A percentile compares a stretch with the other conserved stretches of the same genome.
Evolutionary conservation across 2,888 invertebrate genomes (phyloP).

Genomic region (Myathropa florea): DNA sequence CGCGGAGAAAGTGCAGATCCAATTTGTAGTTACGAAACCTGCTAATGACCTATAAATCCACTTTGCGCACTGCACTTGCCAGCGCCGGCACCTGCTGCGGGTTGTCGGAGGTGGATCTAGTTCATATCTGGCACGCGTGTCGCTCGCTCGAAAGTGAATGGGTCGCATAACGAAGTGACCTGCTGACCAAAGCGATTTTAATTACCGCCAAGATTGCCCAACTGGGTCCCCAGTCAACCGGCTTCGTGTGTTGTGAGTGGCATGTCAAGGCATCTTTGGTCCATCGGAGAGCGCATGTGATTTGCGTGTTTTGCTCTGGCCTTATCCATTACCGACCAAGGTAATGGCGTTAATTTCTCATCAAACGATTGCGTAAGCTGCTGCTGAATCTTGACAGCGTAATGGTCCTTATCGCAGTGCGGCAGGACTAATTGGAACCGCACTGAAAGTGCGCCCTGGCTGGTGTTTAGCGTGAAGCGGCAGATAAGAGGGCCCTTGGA

Average conservation of each 20-base stretch:
- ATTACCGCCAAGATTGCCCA: conserved; percentile 38
- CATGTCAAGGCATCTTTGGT: background rate
- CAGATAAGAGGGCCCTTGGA: conserved; percentile 30
- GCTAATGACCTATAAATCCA: conserved; percentile 58
- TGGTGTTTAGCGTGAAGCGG: background rate
- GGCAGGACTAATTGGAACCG: conserved; percentile 47
- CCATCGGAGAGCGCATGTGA: background rate
- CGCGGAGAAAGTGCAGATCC: conserved; percentile 54
- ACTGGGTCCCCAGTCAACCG: background rate
- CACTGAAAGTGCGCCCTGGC: background rate
- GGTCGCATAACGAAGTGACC: conserved; percentile 9
- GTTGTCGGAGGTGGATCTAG: conserved; percentile 19
- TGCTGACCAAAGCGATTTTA: conserved; percentile 41
- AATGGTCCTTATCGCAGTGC: conserved; percentile 59
- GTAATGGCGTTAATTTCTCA: conserved; percentile 61
- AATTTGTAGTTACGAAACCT: conserved; percentile 53
- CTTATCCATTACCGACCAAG: conserved; percentile 31
- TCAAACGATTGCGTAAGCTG: conserved; percentile 2
- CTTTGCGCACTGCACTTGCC: conserved; percentile 1
- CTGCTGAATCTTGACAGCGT: conserved; percentile 13
- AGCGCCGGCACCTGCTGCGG: background rate
- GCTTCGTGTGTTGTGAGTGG: conserved; percentile 11
- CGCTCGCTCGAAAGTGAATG: conserved; percentile 39
- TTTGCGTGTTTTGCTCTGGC: conserved; percentile 8
- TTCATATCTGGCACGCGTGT: background rate